Evolutionary conservation across 2,888 invertebrate species (phyloP).

Genomic region (Myopa tessellatipennis): DNA sequence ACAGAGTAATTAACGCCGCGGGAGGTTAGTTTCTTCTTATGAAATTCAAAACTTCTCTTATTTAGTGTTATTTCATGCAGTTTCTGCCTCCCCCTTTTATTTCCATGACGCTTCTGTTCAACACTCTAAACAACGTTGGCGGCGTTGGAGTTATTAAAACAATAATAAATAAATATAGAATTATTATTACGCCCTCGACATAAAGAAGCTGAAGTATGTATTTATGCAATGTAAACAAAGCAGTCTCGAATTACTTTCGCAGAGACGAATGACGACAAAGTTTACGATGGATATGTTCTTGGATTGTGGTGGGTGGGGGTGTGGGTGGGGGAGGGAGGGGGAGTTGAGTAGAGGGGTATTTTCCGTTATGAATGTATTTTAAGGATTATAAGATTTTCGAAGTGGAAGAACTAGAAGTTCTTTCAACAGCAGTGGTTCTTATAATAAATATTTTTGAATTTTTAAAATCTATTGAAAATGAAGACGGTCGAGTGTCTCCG

Average conservation of each 20-base stretch:
- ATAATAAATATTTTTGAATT: too few relatives aligned
- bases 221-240: slow-evolving; percentile 12
- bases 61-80: slow-evolving; percentile 21
- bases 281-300: too few relatives aligned
- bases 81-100: neutral
- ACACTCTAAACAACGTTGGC: slow-evolving; percentile 6
- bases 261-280: slow-evolving; percentile 17
- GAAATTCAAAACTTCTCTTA: slow-evolving; percentile 37
- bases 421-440: too few relatives aligned
- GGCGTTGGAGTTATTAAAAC: slow-evolving; percentile 35
- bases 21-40: slow-evolving; percentile 33
- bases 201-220: neutral
- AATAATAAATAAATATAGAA: slow-evolving; percentile 21
- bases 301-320: too few relatives aligned
- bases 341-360: too few relatives aligned
- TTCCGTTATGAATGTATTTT: too few relatives aligned
- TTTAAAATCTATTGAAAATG: too few relatives aligned
- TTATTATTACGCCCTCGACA: neutral
- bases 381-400: too few relatives aligned
- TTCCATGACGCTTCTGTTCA: neutral
- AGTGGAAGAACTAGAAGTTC: too few relatives aligned
- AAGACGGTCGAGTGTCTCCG: too few relatives aligned
- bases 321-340: too few relatives aligned
- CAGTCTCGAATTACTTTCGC: slow-evolving; percentile 27
- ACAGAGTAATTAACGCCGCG: slow-evolving; percentile 35